phyloP scores from a whole-genome alignment of 2,888 invertebrate genomes.

The Sacculina carcini region DNA sequence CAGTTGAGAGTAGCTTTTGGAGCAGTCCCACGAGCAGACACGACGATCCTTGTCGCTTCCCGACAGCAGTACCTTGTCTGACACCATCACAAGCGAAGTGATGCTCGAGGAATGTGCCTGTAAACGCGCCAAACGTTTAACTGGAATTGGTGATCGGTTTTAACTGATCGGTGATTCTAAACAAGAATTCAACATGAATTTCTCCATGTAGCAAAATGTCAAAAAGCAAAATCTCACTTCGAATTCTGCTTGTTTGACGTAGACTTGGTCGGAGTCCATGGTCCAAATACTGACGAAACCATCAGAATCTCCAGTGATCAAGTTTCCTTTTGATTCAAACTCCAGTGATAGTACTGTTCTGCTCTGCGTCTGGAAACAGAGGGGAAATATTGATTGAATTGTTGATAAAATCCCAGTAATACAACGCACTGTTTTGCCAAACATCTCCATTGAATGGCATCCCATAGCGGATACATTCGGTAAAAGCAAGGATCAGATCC shows the following conservation, averaged over 20 bases:
- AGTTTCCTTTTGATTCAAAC: slow-evolving; percentile 71
- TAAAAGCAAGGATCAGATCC: too few relatives aligned
- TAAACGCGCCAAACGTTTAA: slow-evolving; percentile 12
- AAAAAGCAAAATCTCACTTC: slow-evolving; percentile 32
- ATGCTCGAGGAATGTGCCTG: slow-evolving; percentile 63
- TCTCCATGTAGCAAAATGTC: too few relatives aligned
- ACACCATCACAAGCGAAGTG: slow-evolving; percentile 58
- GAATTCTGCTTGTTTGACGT: slow-evolving; percentile 64
- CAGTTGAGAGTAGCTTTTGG: slow-evolving; percentile 66
- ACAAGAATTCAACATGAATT: neutral
- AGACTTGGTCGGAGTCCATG: slow-evolving; percentile 64
- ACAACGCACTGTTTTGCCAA: too few relatives aligned
- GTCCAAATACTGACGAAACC: slow-evolving; percentile 75
- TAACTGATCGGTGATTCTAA: neutral
- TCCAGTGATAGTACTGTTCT: slow-evolving; percentile 40
- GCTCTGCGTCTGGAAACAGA: slow-evolving; percentile 13
- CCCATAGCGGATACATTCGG: too few relatives aligned
- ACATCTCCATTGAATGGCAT: too few relatives aligned
- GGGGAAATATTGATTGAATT: too few relatives aligned
- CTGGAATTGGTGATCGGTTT: neutral
- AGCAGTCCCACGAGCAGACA: slow-evolving; percentile 73
- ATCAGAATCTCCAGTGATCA: slow-evolving; percentile 71
- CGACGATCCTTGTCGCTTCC: slow-evolving; percentile 72
- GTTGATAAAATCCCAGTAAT: too few relatives aligned
- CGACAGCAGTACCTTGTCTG: slow-evolving; percentile 65